These are phyloP conservation scores for Neosalanx taihuensis DNA, from an alignment of 2,797 vertebrate species.

Conservation along the genomic window DNA sequence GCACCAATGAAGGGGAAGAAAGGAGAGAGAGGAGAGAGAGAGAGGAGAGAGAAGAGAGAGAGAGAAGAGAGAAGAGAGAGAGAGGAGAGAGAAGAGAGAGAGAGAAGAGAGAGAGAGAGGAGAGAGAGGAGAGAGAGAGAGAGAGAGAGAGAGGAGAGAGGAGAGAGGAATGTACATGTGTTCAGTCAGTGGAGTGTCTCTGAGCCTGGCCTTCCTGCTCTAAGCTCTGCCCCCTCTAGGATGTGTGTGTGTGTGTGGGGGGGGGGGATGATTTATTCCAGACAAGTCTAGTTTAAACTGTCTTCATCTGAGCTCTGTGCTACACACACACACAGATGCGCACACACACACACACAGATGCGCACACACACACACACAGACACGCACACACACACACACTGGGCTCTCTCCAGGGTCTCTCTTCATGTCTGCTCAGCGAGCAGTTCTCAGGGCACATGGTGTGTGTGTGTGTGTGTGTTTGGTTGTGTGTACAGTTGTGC, in stretches of 20 bases:
- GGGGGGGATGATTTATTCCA: neutral
- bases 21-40: slow-evolving; percentile 10
- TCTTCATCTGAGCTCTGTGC: too few species aligned
- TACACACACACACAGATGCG: slow-evolving; percentile 11
- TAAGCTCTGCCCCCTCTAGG: slow-evolving; percentile 6
- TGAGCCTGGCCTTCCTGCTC: slow-evolving; percentile 43
- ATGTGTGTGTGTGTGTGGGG: slow-evolving; percentile 12
- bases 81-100: slow-evolving; percentile 7
- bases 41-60: slow-evolving; percentile 18
- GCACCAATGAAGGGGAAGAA: neutral
- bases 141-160: slow-evolving; percentile 30
- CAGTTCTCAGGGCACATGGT: neutral
- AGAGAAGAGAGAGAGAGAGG: neutral
- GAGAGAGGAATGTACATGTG: slow-evolving; percentile 26
- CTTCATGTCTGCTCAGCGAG: neutral
- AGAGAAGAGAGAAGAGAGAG: neutral
- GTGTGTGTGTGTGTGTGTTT: neutral
- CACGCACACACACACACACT: slow-evolving; percentile 5
- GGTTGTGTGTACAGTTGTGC: too few species aligned
- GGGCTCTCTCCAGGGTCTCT: slow-evolving; percentile 4
- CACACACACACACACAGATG: slow-evolving; percentile 9
- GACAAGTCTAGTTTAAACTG: neutral
- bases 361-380: slow-evolving; percentile 12
- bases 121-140: slow-evolving; percentile 7
- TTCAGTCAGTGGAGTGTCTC: slow-evolving; percentile 34